A percentile compares a stretch with the other conserved stretches of the same genome.
phyloP scores from a whole-genome alignment of 2,797 vertebrate species.

The Enteromius afrohamiltoni region DNA sequence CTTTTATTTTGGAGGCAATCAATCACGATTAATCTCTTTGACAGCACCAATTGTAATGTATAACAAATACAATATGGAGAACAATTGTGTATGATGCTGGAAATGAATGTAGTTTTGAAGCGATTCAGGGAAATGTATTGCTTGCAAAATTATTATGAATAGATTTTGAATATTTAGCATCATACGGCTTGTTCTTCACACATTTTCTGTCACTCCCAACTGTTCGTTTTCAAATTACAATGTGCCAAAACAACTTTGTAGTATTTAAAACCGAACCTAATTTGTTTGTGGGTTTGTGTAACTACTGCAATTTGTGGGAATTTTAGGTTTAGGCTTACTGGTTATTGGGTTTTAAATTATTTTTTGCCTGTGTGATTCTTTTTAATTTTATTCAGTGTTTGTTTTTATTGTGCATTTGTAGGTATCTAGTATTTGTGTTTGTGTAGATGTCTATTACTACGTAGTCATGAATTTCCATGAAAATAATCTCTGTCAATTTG shows the following conservation, averaged over 20 bases:
- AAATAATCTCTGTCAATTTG: constrained; percentile 1
- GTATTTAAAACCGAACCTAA: neutral
- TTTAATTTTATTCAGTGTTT: neutral
- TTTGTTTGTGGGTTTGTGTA: neutral
- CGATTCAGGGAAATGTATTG: neutral
- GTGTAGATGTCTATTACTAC: neutral
- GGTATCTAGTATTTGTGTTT: neutral
- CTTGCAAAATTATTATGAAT: neutral
- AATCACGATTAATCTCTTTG: too few species aligned
- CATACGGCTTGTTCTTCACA: neutral
- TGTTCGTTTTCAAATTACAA: neutral
- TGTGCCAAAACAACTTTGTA: neutral
- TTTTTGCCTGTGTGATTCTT: neutral
- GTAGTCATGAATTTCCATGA: neutral
- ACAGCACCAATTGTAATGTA: neutral
- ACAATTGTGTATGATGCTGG: neutral
- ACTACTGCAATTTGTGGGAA: neutral
- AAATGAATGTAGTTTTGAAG: neutral
- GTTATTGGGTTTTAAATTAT: neutral
- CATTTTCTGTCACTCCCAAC: neutral
- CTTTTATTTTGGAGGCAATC: too few species aligned
- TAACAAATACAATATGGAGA: neutral
- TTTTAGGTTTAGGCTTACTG: neutral
- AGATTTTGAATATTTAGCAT: neutral
- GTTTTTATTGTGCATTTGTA: neutral